A percentile compares a stretch with the other conserved stretches of the same genome.
These are phyloP conservation scores for Albula glossodonta DNA, from an alignment of 2,113 vertebrate species.

Conservation along the genomic window DNA sequence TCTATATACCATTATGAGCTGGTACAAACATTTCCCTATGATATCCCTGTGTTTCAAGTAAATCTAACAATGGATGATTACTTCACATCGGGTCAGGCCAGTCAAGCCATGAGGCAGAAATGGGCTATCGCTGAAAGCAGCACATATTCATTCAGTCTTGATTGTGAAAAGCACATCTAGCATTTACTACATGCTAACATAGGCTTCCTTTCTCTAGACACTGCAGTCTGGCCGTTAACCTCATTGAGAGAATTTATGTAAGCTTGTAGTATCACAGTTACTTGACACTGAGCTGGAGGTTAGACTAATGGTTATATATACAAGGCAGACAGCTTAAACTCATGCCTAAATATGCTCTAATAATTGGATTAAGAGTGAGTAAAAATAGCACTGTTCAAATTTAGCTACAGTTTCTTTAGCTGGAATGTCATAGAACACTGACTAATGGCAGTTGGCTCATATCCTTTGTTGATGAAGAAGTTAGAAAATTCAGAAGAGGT, in stretches of 20 bases:
- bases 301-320: conserved; percentile 34
- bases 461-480: background rate
- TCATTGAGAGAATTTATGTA: conserved; percentile 39
- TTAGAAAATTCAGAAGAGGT: background rate
- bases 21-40: background rate
- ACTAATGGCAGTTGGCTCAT: background rate
- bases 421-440: background rate
- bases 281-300: conserved; percentile 49
- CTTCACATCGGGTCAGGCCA: background rate
- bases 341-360: conserved; percentile 38
- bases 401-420: background rate
- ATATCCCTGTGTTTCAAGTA: background rate
- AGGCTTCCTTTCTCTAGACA: background rate
- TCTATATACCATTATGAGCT: background rate
- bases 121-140: background rate
- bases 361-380: conserved; percentile 41
- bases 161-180: background rate
- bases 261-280: conserved; percentile 31
- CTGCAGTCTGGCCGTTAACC: conserved; percentile 47
- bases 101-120: background rate
- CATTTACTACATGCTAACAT: background rate
- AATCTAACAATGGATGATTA: background rate
- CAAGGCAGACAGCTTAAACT: conserved; percentile 18
- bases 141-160: background rate
- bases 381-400: conserved; percentile 34